phyloP scores from a whole-genome alignment of 2,113 vertebrate genomes.

The Scortum barcoo region DNA sequence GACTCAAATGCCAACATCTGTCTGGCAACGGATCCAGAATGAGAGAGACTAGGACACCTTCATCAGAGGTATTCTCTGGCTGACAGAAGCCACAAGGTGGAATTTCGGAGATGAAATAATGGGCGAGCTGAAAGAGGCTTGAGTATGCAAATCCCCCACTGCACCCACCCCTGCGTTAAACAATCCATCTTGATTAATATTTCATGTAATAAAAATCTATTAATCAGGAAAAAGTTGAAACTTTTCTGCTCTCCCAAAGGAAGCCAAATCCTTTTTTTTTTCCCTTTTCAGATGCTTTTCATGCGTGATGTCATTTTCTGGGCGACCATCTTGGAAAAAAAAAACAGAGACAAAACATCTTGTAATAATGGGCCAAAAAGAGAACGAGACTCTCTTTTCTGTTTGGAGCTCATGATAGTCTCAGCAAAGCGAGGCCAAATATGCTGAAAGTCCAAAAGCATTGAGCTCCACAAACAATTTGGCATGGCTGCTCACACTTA shows the following conservation, averaged over 20 bases:
- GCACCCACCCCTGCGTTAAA: slow-evolving; percentile 53
- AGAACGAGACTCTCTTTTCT: slow-evolving; percentile 40
- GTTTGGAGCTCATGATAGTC: slow-evolving; percentile 60
- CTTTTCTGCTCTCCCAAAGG: slow-evolving; percentile 47
- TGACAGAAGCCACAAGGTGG: slow-evolving; percentile 82
- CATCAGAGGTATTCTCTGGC: slow-evolving; percentile 78
- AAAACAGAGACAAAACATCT: slow-evolving; percentile 58
- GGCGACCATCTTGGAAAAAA: slow-evolving; percentile 64
- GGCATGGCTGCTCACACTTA: slow-evolving; percentile 66
- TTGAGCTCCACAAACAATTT: slow-evolving; percentile 61
- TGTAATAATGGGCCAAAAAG: slow-evolving; percentile 49
- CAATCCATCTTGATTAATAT: slow-evolving; percentile 78
- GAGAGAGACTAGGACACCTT: slow-evolving; percentile 77
- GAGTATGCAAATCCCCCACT: slow-evolving; percentile 71
- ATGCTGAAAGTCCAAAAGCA: slow-evolving; percentile 64
- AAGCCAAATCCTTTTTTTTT: slow-evolving; percentile 40
- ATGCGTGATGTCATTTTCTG: slow-evolving; percentile 63
- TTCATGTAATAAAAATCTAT: slow-evolving; percentile 70
- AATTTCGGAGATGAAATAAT: slow-evolving; percentile 76
- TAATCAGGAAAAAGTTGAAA: slow-evolving; percentile 61
- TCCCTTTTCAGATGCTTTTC: slow-evolving; percentile 17
- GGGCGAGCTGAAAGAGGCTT: slow-evolving; percentile 65
- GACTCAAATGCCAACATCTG: slow-evolving; percentile 84
- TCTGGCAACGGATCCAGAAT: slow-evolving; percentile 75
- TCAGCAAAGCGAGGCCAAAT: slow-evolving; percentile 56